phyloP scores from a whole-genome alignment of 2,888 invertebrate species.

The Helicoverpa assulta region DNA sequence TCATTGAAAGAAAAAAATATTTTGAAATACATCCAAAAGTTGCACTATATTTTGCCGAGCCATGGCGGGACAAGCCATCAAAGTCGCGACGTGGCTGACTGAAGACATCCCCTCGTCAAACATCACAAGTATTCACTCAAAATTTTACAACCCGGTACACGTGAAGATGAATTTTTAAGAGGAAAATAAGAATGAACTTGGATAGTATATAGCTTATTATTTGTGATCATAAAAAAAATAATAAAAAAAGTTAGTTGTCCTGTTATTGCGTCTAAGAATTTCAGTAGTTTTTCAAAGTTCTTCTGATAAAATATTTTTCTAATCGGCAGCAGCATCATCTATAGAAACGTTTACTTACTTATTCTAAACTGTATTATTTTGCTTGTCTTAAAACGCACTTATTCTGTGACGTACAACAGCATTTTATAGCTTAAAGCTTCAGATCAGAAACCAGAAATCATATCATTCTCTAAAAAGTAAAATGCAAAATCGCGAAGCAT shows the following conservation, averaged over 20 bases:
- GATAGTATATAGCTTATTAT: neutral
- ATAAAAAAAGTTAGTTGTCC: too few relatives aligned
- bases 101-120: constrained; percentile 49
- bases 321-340: too few relatives aligned
- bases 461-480: neutral
- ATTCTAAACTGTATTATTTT: too few relatives aligned
- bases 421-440: neutral
- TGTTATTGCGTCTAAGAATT: too few relatives aligned
- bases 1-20: too few relatives aligned
- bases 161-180: neutral
- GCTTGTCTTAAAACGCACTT: too few relatives aligned
- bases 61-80: constrained; percentile 18
- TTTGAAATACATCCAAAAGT: neutral
- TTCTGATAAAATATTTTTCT: too few relatives aligned
- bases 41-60: constrained; percentile 19
- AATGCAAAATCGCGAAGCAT: neutral
- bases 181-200: neutral
- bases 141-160: constrained; percentile 37
- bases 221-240: too few relatives aligned
- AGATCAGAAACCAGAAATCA: neutral
- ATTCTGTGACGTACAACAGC: too few relatives aligned
- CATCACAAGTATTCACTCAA: constrained; percentile 33
- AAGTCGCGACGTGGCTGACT: constrained; percentile 25
- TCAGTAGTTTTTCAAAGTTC: too few relatives aligned
- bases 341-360: too few relatives aligned